A percentile compares a stretch with the other conserved stretches of the same genome.
Evolutionary conservation across 2,113 vertebrate species (phyloP).

Genomic region (Monarcha castaneiventris): DNA sequence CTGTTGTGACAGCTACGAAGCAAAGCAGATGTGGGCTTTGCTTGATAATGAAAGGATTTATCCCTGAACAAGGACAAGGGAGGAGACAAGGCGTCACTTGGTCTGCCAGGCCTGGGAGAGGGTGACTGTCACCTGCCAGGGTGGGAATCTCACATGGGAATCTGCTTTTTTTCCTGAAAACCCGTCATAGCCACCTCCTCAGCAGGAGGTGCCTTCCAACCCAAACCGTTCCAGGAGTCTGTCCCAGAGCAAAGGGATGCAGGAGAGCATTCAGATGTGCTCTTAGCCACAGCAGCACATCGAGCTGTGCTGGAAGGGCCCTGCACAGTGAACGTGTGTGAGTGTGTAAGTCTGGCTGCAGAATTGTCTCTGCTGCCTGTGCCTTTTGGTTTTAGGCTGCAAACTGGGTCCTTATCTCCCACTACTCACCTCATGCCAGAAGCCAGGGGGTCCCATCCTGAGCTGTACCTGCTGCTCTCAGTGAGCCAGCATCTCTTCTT

Average conservation of each 20-base stretch:
- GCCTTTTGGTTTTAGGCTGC: background rate
- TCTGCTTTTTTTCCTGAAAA: background rate
- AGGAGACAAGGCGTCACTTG: background rate
- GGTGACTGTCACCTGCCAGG: background rate
- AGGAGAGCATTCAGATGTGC: background rate
- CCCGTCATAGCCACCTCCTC: background rate
- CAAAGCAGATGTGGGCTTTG: background rate
- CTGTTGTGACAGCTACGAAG: background rate
- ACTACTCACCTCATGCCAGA: rapidly evolving
- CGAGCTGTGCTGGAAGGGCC: rapidly evolving
- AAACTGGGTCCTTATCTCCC: background rate
- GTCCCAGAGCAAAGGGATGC: background rate
- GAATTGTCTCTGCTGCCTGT: background rate
- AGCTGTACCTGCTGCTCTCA: background rate
- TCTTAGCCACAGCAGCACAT: background rate
- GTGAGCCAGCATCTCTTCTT: rapidly evolving
- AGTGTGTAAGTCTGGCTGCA: background rate
- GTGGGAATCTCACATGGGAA: background rate
- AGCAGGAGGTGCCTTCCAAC: background rate
- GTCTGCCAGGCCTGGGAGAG: background rate
- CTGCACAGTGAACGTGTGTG: background rate
- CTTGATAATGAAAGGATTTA: background rate
- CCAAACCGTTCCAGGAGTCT: background rate
- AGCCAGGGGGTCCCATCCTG: background rate
- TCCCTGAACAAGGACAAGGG: background rate